Percentiles rank a stretch among this genome's conserved stretches.
Conservation (phyloP, 2,797 vertebrate genomes). For the Cephalopachus bancanus region DNA sequence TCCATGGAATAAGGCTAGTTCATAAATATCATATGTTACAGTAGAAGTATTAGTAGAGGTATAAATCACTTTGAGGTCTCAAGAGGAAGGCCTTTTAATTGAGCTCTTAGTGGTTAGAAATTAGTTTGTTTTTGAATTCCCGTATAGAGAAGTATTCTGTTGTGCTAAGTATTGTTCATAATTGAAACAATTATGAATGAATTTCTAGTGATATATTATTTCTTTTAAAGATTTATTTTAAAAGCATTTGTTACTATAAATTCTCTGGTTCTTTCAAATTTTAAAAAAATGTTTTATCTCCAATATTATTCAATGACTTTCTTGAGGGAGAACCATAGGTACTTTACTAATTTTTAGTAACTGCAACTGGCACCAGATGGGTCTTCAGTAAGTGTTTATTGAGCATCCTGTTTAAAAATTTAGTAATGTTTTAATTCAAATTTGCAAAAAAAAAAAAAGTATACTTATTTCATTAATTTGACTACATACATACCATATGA, state of each 20-base stretch:
- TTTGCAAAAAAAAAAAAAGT: neutral
- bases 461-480: constrained; percentile 34
- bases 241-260: constrained; percentile 55
- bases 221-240: constrained; percentile 51
- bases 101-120: constrained; percentile 62
- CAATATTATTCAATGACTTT: neutral
- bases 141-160: constrained; percentile 53
- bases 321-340: neutral
- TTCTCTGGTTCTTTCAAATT: constrained; percentile 45
- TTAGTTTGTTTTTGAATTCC: constrained; percentile 58
- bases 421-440: neutral
- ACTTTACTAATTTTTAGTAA: neutral
- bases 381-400: constrained; percentile 25
- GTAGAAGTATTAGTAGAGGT: constrained; percentile 61
- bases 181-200: constrained; percentile 58
- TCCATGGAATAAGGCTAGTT: constrained; percentile 14
- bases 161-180: constrained; percentile 46
- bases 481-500: neutral
- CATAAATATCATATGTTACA: constrained; percentile 45
- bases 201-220: constrained; percentile 46
- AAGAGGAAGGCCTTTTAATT: constrained; percentile 42
- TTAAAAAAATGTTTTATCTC: neutral
- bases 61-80: constrained; percentile 63
- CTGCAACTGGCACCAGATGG: neutral
- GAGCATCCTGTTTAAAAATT: constrained; percentile 21